phyloP scores from a whole-genome alignment of 2,888 invertebrate species.

The Andricus curvator region DNA sequence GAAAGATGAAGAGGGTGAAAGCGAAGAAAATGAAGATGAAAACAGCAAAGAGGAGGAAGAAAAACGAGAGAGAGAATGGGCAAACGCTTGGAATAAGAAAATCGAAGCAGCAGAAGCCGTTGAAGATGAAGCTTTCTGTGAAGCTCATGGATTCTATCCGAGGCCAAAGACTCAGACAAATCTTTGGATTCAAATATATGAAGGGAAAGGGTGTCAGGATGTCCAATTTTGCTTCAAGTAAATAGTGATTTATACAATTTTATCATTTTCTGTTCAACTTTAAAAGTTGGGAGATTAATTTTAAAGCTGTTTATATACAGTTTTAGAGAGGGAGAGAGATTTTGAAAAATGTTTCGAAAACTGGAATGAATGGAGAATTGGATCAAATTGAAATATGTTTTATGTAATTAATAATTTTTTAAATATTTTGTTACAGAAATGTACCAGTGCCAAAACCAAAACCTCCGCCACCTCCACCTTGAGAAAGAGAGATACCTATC shows the following conservation, averaged over 20 bases:
- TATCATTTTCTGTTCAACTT: too few species aligned
- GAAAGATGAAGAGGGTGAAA: neutral
- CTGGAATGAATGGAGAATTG: neutral
- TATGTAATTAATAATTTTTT: neutral
- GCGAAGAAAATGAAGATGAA: neutral
- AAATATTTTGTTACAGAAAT: slow-evolving; percentile 44
- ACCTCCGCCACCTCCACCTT: slow-evolving; percentile 48
- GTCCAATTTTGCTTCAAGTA: slow-evolving; percentile 63
- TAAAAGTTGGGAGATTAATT: too few species aligned
- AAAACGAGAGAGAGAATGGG: slow-evolving; percentile 57
- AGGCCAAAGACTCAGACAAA: slow-evolving; percentile 60
- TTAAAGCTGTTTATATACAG: too few species aligned
- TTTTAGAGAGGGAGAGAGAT: too few species aligned
- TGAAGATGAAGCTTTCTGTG: slow-evolving; percentile 57
- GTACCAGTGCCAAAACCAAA: slow-evolving; percentile 52
- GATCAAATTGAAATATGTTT: too few species aligned
- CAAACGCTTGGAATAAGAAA: slow-evolving; percentile 58
- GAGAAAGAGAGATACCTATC: neutral
- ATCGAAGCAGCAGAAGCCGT: slow-evolving; percentile 52
- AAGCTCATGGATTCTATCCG: slow-evolving; percentile 47
- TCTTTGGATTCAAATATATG: slow-evolving; percentile 61
- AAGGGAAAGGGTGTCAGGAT: slow-evolving; percentile 57
- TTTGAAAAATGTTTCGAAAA: neutral
- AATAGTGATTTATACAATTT: neutral
- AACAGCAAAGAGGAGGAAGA: slow-evolving; percentile 44